Base-by-base conservation (phyloP, 2,888 invertebrate species). In the Tupiocoris notatus region DNA sequence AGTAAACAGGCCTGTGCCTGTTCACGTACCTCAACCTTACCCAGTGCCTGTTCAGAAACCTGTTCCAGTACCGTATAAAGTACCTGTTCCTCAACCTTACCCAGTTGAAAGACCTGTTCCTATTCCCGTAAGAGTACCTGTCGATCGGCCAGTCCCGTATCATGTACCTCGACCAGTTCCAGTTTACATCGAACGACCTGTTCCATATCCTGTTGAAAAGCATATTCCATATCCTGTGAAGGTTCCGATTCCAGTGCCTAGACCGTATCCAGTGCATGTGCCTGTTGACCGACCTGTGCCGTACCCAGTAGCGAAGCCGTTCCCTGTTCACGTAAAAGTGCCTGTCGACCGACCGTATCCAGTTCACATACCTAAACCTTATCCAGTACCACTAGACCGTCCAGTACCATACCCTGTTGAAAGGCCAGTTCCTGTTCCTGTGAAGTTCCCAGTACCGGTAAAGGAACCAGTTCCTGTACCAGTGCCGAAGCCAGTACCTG, bases 231-330 rank as follows among this genome's bases (percentile, higher is more conserved):
- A 79, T 62, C 79, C 81, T 1, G 81, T 81, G 2, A 75, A 77
- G 57, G 79, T 81, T 16, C 80, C 80, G 24, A 73, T 77, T n/a
- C 74, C 58, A n/a, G 80, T 81, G 0, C 79, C 80, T 16, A 67
- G 71, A 39, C 79, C 79, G n/a, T 77, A 77, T 64, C 77, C 77
- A 1, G 79, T 79, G 2, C 79, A 79, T 56, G 76, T 79, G 2
- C 79, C 79, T 12, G 80, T 81, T 12, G 80, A 81, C 20, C 77
- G 80, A 23, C 77, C 79, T 7, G 81, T 81, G 1, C 81, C 81
- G 3, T 78, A 78, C 58, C 80, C 81, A 23, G 80, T 80, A 1
- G 79, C 79, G 23, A 65, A 77, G 6, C 79, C 78, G 21, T 76
- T 77, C 70, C 79, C 77, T 16, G 80, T 80, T 3, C 80, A 79